These are phyloP conservation scores for Zosterops lateralis DNA, from an alignment of 2,113 vertebrate genomes.

Conservation along the genomic window DNA sequence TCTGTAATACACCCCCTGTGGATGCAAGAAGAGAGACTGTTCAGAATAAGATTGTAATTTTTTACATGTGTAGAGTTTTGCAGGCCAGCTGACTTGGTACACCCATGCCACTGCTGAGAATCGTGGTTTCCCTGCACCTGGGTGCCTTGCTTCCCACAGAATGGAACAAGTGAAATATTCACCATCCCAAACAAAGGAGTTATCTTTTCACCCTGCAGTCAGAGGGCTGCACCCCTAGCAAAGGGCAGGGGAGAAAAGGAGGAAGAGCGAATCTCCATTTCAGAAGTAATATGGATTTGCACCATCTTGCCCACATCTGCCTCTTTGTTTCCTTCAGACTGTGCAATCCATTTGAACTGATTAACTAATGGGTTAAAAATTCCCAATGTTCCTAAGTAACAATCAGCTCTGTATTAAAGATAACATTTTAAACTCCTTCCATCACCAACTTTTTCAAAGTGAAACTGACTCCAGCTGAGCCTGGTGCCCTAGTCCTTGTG, in stretches of 20 bases:
- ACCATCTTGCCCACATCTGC: background rate
- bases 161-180: background rate
- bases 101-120: background rate
- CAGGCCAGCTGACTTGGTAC: background rate
- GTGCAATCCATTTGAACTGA: background rate
- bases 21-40: background rate
- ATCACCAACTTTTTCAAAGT: background rate
- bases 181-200: background rate
- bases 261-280: background rate
- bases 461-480: background rate
- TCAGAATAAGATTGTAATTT: background rate
- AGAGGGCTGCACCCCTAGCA: background rate
- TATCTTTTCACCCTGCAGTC: background rate
- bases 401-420: background rate
- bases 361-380: slow-evolving; percentile 3
- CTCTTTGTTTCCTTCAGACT: slow-evolving; percentile 8
- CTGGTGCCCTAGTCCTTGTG: background rate
- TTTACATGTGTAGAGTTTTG: background rate
- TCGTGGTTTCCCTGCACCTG: fast-evolving
- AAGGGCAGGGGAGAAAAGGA: background rate
- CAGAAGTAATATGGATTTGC: background rate
- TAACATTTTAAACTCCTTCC: background rate
- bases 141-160: background rate
- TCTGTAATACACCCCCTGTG: background rate
- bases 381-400: background rate